Evolutionary conservation across 1,140 invertebrate genomes (phyloP).

Genomic region (Lamellibrachia luymesi): DNA sequence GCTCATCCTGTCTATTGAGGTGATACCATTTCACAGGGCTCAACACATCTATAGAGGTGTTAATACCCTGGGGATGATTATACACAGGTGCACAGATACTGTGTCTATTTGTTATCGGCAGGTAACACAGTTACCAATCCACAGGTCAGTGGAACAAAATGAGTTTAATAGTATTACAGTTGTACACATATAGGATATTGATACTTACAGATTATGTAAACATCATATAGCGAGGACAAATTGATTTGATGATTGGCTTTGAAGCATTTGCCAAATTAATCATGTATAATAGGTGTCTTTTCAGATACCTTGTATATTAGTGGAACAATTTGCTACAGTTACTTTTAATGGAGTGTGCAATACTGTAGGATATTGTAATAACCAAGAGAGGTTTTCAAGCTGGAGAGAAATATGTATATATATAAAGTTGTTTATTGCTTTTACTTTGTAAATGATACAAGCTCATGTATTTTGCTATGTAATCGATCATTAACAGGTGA

Average conservation of each 20-base stretch:
- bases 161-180: background rate
- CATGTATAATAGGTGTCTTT: background rate
- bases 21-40: too few species aligned
- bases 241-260: background rate
- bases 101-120: background rate
- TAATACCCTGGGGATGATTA: background rate
- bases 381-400: background rate
- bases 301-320: background rate
- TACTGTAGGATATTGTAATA: background rate
- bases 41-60: too few species aligned
- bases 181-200: background rate
- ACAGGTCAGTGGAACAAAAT: background rate
- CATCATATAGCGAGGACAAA: background rate
- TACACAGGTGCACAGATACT: background rate
- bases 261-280: background rate
- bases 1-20: too few species aligned
- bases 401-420: background rate
- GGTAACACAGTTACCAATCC: background rate
- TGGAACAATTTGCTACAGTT: background rate
- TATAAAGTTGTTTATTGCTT: conserved; percentile 6
- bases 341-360: background rate
- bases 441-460: background rate
- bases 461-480: conserved; percentile 5
- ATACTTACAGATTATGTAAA: background rate
- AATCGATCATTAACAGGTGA: background rate